Percentiles rank a stretch among this genome's conserved stretches.
phyloP scores from a whole-genome alignment of 2,797 vertebrate genomes.

The Enteromius unitaeniatus region DNA sequence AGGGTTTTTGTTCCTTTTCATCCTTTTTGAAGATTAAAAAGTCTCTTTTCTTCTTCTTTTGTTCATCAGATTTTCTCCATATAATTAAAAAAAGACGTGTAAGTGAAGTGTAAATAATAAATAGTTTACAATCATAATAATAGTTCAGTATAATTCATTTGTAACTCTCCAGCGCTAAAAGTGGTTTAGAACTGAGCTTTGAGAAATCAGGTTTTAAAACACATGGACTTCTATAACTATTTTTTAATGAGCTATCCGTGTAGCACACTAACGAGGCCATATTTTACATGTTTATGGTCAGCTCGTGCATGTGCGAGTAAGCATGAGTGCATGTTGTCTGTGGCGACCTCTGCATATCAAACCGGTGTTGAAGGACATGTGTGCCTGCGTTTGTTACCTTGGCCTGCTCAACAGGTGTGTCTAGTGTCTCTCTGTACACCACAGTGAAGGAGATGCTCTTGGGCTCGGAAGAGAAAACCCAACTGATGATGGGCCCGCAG shows the following conservation, averaged over 20 bases:
- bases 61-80: neutral
- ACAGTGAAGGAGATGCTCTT: slow-evolving; percentile 95
- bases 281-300: neutral
- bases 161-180: neutral
- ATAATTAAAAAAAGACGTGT: neutral
- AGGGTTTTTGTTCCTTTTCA: too few species aligned
- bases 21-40: neutral
- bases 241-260: neutral
- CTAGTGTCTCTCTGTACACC: slow-evolving; percentile 83
- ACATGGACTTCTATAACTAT: neutral
- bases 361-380: neutral
- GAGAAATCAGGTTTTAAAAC: neutral
- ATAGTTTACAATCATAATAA: neutral
- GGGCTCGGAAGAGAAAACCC: slow-evolving; percentile 95
- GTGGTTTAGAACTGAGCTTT: neutral
- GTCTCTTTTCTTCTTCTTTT: neutral
- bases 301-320: neutral
- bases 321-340: neutral
- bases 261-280: neutral
- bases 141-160: neutral
- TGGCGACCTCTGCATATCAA: neutral
- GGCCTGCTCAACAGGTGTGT: slow-evolving; percentile 83
- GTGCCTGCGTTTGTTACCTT: slow-evolving; percentile 78
- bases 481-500: slow-evolving; percentile 85
- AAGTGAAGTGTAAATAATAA: neutral